Base-by-base conservation (phyloP, 1,140 invertebrate genomes). In the Phortica variegata region DNA sequence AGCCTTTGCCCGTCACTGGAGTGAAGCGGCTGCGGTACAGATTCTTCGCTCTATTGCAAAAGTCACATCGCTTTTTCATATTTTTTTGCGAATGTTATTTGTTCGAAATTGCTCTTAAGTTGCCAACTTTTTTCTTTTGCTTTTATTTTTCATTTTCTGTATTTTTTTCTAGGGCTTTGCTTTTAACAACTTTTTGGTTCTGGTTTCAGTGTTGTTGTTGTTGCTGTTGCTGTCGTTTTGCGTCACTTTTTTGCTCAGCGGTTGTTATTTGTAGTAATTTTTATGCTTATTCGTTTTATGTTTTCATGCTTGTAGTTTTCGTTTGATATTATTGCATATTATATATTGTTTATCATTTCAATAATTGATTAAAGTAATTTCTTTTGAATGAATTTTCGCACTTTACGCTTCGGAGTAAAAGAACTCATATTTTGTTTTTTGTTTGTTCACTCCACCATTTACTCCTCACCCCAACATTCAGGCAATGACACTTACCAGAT, bases 51-150 rank as follows among this genome's bases (percentile, higher is more conserved):
- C n/a, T n/a, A n/a, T n/a, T n/a, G n/a, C n/a, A n/a, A n/a, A n/a
- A n/a, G n/a, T n/a, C n/a, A 10, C 10, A 6, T 26, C 10, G 23
- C 23, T 26, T 26, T 26, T 41, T 57, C 51, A 48, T 58, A 54
- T 57, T 52, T 58, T 38, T 61, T 42, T n/a, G 20, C 41, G 19
- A 54, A 48, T 61, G 50, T 54, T 61, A 51, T 60, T 62, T 62
- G 52, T 58, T 52, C 23, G 49, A 36, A 57, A 60, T 58, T 61
- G 54, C 54, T 58, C 60, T 52, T 32, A 40, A 60, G 58, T 55
- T 42, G 38, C 48, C 54, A 49, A 50, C 43, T 57, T 57, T 43
- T 41, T 47, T 49, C 33, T 52, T 42, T 12, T 49, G 42, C 36
- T 49, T 19, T 42, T 36, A 15, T 36, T 16, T 32, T 19, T 29